Base-by-base conservation (phyloP, 2,113 vertebrate genomes). In the Aplodontia rufa region DNA sequence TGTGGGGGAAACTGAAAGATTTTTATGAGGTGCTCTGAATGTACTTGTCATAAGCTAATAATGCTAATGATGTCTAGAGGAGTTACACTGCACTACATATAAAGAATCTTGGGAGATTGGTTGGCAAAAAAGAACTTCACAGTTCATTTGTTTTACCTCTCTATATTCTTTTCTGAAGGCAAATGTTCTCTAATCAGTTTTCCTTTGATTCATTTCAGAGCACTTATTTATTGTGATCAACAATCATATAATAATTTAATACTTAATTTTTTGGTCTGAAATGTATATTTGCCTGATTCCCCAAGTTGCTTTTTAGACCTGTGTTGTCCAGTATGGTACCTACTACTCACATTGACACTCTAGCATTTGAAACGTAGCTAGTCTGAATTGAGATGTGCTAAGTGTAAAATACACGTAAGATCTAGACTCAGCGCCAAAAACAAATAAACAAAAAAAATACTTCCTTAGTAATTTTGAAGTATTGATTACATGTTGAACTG, bases 151-250 rank as follows among this genome's bases (percentile, higher is more conserved):
- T 51, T 84, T 82, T 69, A 26, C 68, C 53, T 91, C 30, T 87
- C 42, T 83, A 60, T 0, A 3, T 80, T 92, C 35, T 93, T 51
- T 95, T 81, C 64, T 87, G 71, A 95, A 90, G 71, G 71, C 22
- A 75, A 8, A 62, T 92, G 10, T 83, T 92, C 55, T 96, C 19
- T 64, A 75, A 90, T 95, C 47, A 87, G 42, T 90, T 96, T 96
- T 83, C 17, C 64, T 86, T 94, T 87, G 53, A 64, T 58, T 84
- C 22, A 24, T n/a, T 90, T 90, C 81, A 85, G 60, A 76, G 13
- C 13, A 45, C 42, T 74, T 30, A 51, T 76, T 35, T 60, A 64
- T 22, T 69, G 20, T 35, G 13, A 80, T 89, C 24, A 95, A 12
- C 53, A 87, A 1, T 83, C 35, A 24, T 74, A 81, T 78, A 26